Percentiles rank a stretch among this genome's conserved stretches.
These are phyloP conservation scores for Catagonus wagneri DNA, from an alignment of 2,113 vertebrate genomes.

Conservation along the genomic window DNA sequence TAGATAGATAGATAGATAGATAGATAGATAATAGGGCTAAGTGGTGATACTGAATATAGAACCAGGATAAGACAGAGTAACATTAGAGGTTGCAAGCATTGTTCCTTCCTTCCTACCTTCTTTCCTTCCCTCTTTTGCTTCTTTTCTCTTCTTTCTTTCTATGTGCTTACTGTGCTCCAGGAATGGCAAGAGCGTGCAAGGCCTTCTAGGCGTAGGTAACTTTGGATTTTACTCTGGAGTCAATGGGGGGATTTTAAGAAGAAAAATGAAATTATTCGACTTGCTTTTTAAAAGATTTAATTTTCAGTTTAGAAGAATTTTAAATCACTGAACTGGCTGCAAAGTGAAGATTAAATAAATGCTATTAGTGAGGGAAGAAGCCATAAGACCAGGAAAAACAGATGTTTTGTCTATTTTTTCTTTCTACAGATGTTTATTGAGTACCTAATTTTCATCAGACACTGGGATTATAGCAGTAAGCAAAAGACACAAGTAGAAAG, in stretches of 20 bases:
- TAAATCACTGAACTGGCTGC: neutral
- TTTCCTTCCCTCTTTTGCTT: neutral
- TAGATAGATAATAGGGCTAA: neutral
- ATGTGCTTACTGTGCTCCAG: neutral
- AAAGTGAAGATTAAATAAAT: slow-evolving; percentile 6
- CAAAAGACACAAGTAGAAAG: neutral
- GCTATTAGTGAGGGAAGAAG: neutral
- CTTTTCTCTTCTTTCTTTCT: neutral
- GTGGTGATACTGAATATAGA: neutral
- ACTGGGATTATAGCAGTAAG: neutral
- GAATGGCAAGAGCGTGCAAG: neutral
- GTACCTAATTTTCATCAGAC: neutral
- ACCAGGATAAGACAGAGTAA: neutral
- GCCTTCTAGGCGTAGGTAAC: neutral
- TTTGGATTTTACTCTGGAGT: slow-evolving; percentile 8
- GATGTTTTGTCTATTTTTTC: neutral
- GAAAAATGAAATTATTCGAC: neutral
- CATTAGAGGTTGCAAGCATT: neutral
- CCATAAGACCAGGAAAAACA: neutral
- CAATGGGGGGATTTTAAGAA: neutral
- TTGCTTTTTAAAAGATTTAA: neutral
- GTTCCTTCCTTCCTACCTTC: neutral
- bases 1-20: too few relatives aligned
- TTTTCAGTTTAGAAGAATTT: neutral
- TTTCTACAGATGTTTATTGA: neutral